Base-by-base conservation (phyloP, 2,113 vertebrate genomes). In the Brienomyrus brachyistius region DNA sequence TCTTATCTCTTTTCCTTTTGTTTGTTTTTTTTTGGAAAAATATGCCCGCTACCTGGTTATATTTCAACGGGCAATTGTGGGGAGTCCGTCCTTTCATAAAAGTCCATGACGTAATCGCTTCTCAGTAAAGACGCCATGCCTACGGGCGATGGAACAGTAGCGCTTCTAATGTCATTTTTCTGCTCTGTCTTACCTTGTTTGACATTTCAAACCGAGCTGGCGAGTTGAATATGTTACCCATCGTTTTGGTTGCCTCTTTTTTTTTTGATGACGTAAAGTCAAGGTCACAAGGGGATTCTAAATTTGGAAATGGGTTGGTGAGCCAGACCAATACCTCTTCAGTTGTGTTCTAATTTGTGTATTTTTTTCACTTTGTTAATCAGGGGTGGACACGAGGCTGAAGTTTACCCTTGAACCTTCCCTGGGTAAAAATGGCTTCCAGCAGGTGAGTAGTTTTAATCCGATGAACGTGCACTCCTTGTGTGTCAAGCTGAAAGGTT, bases 351-450 rank as follows among this genome's bases (percentile, higher is more conserved):
- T 84, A 27, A 89, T n/a, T 62, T 8, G 10, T 70, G n/a, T 27
- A 11, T 54, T 89, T 21, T n/a, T 4, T 70, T 87, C 2, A 89
- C 56, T 93, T 87, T 92, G 93, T 82, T 91, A 93, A 94, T 15
- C 88, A 99, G 98, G 98, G 87, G 98, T 99, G 88, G 98, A 99
- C 93, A 99, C 98, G 21, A 97, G 98, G 92, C 94, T 99, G 95
- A 99, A 99, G 94, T 99, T 99, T 89, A 99, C 98, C 91, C 97
- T 99, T 89, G 98, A 99, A 87, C 98, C 98, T 1, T 98, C 97
- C 56, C 93, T 99, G 92, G 98, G 98, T 90, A 98, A 99, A 92
- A 98, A 98, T 94, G 98, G 98, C 88, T 99, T 99, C 96, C 98
- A 99, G 93, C 98, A 99, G 98, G 98, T 99, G 95, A 96, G 91